These are phyloP conservation scores for Acrobasis consociella DNA, from an alignment of 2,888 invertebrate genomes.

Conservation along the genomic window DNA sequence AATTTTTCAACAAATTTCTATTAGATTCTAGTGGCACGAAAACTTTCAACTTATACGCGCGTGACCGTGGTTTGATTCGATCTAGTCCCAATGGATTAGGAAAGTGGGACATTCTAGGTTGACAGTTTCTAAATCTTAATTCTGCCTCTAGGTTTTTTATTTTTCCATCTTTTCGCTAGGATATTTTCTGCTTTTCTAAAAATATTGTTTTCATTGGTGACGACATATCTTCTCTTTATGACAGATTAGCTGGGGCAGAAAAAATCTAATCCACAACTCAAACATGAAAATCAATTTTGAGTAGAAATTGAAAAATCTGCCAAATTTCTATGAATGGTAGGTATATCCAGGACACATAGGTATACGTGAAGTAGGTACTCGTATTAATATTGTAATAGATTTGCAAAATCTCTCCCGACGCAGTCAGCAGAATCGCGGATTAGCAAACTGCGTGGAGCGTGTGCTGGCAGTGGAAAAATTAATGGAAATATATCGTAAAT, in stretches of 20 bases:
- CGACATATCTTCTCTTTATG: too few relatives aligned
- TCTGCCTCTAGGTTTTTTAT: too few relatives aligned
- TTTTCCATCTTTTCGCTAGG: too few relatives aligned
- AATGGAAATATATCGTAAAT: constrained; percentile 42
- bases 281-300: neutral
- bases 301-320: neutral
- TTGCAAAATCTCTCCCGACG: constrained; percentile 2
- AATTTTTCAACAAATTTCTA: neutral
- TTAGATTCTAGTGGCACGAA: neutral
- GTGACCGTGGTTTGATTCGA: constrained; percentile 5
- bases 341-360: neutral
- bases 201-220: too few relatives aligned
- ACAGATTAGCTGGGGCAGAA: too few relatives aligned
- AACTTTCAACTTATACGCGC: constrained; percentile 3
- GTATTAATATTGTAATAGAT: constrained; percentile 2
- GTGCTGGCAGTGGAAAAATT: constrained; percentile 18
- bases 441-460: constrained; percentile 9
- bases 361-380: neutral
- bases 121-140: neutral
- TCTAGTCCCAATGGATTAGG: constrained; percentile 3
- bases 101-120: constrained; percentile 1
- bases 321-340: neutral
- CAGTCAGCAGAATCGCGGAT: constrained; percentile 10
- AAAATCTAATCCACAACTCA: neutral
- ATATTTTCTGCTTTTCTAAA: too few relatives aligned